phyloP scores from a whole-genome alignment of 2,797 vertebrate species.

The Nyctalus aviator region DNA sequence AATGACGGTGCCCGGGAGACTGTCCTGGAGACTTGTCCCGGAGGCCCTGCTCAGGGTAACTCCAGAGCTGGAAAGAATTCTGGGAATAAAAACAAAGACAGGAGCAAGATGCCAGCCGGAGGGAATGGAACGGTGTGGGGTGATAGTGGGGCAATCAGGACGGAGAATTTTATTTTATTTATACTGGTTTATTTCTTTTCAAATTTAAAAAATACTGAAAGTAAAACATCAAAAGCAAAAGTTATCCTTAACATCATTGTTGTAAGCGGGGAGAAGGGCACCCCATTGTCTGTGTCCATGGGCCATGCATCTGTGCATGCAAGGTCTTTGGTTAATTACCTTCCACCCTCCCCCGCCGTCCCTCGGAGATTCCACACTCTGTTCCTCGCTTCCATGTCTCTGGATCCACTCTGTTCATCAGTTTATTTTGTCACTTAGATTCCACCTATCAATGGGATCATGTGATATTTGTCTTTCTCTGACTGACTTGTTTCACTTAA shows the following conservation, averaged over 20 bases:
- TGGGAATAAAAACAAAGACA: constrained; percentile 54
- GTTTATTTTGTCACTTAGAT: too few species aligned
- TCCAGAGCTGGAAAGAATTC: constrained; percentile 62
- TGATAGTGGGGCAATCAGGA: background rate
- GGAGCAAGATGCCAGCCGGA: background rate
- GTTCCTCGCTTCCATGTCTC: too few species aligned
- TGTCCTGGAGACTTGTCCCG: background rate
- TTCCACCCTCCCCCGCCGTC: too few species aligned
- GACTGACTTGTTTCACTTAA: too few species aligned
- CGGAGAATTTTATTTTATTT: background rate
- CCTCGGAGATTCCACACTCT: too few species aligned
- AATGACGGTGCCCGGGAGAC: constrained; percentile 63
- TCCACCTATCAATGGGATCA: too few species aligned
- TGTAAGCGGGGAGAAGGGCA: too few species aligned
- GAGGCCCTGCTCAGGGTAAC: constrained; percentile 62
- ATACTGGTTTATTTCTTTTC: background rate
- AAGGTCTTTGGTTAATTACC: too few species aligned
- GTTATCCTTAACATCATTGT: background rate
- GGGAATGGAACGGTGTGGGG: constrained; percentile 36
- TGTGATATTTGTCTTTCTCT: too few species aligned
- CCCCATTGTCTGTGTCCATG: too few species aligned
- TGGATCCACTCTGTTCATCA: too few species aligned
- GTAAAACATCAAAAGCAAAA: constrained; percentile 29
- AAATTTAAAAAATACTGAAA: background rate
- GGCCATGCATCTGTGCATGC: too few species aligned